These are phyloP conservation scores for Melieria picta DNA, from an alignment of 2,888 invertebrate species.

Conservation along the genomic window DNA sequence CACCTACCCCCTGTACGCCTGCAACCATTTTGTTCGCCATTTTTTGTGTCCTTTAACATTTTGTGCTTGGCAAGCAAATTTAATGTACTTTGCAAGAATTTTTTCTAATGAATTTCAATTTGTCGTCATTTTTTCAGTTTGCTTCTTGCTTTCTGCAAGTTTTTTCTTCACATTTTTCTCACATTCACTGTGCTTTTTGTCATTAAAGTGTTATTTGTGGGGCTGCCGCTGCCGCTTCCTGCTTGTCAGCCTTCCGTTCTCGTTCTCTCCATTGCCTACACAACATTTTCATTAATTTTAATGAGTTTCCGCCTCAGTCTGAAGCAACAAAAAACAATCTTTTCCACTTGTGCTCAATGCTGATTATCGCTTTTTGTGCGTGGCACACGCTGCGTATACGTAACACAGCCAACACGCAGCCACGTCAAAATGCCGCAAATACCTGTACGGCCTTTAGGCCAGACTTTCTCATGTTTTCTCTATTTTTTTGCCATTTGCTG, in stretches of 20 bases:
- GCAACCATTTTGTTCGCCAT: neutral
- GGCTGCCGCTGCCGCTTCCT: no score
- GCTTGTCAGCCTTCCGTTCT: neutral
- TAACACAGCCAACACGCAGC: neutral
- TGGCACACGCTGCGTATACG: slow-evolving; percentile 26
- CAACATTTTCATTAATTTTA: slow-evolving; percentile 43
- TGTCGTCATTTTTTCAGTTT: neutral
- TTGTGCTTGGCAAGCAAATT: neutral
- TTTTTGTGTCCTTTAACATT: neutral
- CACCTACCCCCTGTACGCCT: no score
- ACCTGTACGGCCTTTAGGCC: no score
- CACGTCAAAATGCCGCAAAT: no score
- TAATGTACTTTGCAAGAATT: neutral
- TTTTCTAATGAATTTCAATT: neutral
- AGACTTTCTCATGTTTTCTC: neutral
- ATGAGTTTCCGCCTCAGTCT: slow-evolving; percentile 37
- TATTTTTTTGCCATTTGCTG: neutral
- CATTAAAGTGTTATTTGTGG: no score
- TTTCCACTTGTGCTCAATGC: slow-evolving; percentile 12
- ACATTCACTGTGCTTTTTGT: neutral
- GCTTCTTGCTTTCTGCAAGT: neutral
- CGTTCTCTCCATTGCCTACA: neutral
- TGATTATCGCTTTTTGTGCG: neutral
- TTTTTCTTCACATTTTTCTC: slow-evolving; percentile 11
- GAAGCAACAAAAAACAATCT: slow-evolving; percentile 3